phyloP scores from a whole-genome alignment of 2,888 invertebrate genomes.

The Cheilosia grossa region DNA sequence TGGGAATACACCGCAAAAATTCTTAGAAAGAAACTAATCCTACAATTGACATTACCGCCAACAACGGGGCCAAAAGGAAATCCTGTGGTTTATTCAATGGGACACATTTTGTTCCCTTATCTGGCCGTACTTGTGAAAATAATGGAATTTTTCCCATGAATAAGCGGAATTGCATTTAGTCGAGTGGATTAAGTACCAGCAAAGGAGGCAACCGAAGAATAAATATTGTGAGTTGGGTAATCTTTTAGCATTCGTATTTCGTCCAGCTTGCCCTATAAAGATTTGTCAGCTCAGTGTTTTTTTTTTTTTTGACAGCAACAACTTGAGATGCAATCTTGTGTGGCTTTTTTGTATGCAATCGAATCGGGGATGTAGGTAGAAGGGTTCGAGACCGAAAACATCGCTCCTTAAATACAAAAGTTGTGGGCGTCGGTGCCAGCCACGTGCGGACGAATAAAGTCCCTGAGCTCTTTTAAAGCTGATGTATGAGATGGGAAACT shows the following conservation, averaged over 20 bases:
- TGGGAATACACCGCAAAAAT: constrained; percentile 11
- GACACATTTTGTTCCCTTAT: constrained; percentile 63
- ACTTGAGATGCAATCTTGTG: background rate
- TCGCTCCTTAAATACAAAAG: background rate
- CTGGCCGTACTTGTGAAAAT: constrained; percentile 66
- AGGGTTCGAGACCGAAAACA: background rate
- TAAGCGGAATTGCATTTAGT: constrained; percentile 69
- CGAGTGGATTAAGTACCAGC: constrained; percentile 50
- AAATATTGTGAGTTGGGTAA: constrained; percentile 8
- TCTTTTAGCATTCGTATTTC: constrained; percentile 21
- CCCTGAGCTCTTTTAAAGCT: too few species aligned
- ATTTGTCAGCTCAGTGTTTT: constrained; percentile 68
- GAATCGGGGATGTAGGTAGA: background rate
- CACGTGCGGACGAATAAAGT: too few species aligned
- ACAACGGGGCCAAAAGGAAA: constrained; percentile 55
- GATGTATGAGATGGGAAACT: too few species aligned
- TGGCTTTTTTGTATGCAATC: background rate
- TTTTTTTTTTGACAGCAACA: background rate
- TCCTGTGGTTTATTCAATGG: constrained; percentile 64
- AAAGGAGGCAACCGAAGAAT: constrained; percentile 24
- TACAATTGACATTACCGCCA: constrained; percentile 72
- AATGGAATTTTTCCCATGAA: constrained; percentile 73
- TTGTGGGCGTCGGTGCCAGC: too few species aligned
- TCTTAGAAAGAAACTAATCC: constrained; percentile 67
- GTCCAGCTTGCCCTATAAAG: constrained; percentile 27